Evolutionary conservation across 2,113 vertebrate genomes (phyloP).

Genomic region (Gopherus flavomarginatus): DNA sequence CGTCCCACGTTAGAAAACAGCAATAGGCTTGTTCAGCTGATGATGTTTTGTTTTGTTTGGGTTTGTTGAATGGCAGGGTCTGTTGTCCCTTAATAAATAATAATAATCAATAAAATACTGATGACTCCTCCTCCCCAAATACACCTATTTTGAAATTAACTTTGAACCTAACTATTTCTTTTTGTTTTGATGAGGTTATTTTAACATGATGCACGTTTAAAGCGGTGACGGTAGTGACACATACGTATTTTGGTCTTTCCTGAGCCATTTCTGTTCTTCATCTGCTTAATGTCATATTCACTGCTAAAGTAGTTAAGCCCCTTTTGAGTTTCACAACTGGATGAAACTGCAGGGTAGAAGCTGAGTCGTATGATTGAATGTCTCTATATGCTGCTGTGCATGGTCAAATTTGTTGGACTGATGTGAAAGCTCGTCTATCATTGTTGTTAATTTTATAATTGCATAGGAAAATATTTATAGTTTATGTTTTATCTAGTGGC

Average conservation of each 20-base stretch:
- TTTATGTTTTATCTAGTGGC: not conserved
- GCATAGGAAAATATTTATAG: not conserved
- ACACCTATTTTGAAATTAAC: conserved; percentile 60
- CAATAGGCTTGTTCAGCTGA: not conserved
- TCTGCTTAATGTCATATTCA: conserved; percentile 68
- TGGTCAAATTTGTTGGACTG: not conserved
- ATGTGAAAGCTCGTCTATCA: not conserved
- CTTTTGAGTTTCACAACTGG: conserved; percentile 40
- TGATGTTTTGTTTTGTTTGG: not conserved
- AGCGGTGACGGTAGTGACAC: conserved; percentile 21
- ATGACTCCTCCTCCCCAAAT: not conserved
- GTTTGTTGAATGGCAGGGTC: not conserved
- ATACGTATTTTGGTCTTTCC: conserved; percentile 39
- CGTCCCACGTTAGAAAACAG: not conserved
- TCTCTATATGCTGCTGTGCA: not conserved
- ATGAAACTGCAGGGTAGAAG: conserved; percentile 37
- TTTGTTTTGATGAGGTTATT: conserved; percentile 63
- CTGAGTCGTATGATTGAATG: conserved; percentile 43
- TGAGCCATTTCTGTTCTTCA: conserved; percentile 63
- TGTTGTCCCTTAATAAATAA: not conserved
- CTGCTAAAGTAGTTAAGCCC: conserved; percentile 58
- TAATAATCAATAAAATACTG: conserved; percentile 1
- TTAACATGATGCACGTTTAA: conserved; percentile 50
- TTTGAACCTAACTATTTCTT: conserved; percentile 2
- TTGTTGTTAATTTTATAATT: not conserved